A percentile compares a stretch with the other conserved stretches of the same genome.
Conservation (phyloP, 2,888 invertebrate species). For the Sarcophaga rosellei region DNA sequence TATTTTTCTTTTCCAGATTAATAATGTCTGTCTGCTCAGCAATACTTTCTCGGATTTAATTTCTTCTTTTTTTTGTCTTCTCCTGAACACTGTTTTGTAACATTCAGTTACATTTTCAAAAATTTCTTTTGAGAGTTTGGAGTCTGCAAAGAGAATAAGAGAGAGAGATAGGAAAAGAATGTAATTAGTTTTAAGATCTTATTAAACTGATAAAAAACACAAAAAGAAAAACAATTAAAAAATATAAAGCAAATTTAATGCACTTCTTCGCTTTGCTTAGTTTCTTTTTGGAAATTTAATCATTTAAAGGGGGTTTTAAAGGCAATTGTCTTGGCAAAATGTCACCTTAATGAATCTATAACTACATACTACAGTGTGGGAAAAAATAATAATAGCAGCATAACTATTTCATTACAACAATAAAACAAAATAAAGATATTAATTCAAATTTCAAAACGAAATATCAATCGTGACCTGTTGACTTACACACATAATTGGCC, state of each 20-base stretch:
- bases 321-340: too few species aligned
- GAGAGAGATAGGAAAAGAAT: background rate
- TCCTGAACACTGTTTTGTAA: background rate
- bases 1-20: slow-evolving; percentile 23
- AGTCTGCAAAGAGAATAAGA: slow-evolving; percentile 16
- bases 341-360: too few species aligned
- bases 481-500: too few species aligned
- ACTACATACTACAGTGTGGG: too few species aligned
- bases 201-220: slow-evolving; percentile 48
- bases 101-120: slow-evolving; percentile 35
- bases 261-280: too few species aligned
- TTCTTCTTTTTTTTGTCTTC: slow-evolving; percentile 1
- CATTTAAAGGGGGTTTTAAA: too few species aligned
- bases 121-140: background rate
- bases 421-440: too few species aligned
- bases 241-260: background rate
- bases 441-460: too few species aligned
- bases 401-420: too few species aligned
- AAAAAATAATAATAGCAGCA: too few species aligned
- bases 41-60: background rate
- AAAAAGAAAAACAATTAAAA: background rate
- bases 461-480: too few species aligned
- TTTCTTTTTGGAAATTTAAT: too few species aligned
- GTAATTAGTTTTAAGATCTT: slow-evolving; percentile 59
- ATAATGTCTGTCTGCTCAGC: background rate